Evolutionary conservation across 2,888 invertebrate genomes (phyloP).

Genomic region (Napeogenes inachia): DNA sequence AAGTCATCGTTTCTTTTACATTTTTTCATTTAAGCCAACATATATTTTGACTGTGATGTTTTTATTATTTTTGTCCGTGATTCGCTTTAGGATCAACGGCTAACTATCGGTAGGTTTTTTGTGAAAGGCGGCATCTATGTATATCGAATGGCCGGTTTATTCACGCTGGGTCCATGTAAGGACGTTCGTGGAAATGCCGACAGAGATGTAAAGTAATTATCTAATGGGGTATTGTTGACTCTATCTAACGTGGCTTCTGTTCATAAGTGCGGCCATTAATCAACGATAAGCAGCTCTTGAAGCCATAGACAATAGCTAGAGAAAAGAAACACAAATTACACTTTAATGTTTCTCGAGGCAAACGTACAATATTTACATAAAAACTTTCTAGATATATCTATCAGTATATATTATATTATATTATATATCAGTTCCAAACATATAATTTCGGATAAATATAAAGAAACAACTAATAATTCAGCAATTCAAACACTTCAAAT

Average conservation of each 20-base stretch:
- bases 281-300: slow-evolving; percentile 49
- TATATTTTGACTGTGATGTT: slow-evolving; percentile 78
- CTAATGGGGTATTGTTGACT: slow-evolving; percentile 65
- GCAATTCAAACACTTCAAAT: neutral
- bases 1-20: slow-evolving; percentile 66
- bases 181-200: slow-evolving; percentile 62
- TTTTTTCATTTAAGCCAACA: slow-evolving; percentile 62
- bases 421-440: too few relatives aligned
- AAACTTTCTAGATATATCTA: neutral
- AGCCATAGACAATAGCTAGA: slow-evolving; percentile 28
- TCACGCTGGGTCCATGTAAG: slow-evolving; percentile 38
- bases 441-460: neutral
- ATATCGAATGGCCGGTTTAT: slow-evolving; percentile 53
- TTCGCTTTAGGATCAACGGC: slow-evolving; percentile 57
- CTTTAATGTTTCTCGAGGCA: neutral
- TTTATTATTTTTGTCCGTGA: slow-evolving; percentile 77
- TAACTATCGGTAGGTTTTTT: slow-evolving; percentile 56
- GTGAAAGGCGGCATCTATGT: slow-evolving; percentile 59
- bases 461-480: neutral
- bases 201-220: slow-evolving; percentile 65
- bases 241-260: slow-evolving; percentile 72
- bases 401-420: too few relatives aligned
- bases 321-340: neutral
- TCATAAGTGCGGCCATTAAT: slow-evolving; percentile 58
- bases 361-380: neutral